These are phyloP conservation scores for Cryptocephalus moraei DNA, from an alignment of 2,888 invertebrate species.

Conservation along the genomic window DNA sequence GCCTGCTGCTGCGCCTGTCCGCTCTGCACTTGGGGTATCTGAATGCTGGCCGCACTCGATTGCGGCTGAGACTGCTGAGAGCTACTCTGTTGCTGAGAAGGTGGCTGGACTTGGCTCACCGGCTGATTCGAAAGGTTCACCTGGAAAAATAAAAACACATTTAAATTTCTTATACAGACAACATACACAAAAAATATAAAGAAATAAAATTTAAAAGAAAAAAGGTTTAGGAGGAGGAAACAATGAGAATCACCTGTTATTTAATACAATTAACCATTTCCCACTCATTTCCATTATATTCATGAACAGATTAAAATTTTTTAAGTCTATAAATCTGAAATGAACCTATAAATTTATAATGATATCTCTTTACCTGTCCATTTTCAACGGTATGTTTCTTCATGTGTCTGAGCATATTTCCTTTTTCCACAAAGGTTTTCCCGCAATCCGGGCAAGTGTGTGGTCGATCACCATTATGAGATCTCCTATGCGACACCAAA, in stretches of 20 bases:
- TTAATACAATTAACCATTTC: too few species aligned
- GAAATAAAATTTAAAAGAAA: neutral
- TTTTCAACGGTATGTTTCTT: conserved; percentile 48
- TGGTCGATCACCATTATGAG: conserved; percentile 57
- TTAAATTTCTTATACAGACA: too few species aligned
- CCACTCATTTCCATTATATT: too few species aligned
- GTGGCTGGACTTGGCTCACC: neutral
- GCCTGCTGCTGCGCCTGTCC: conserved; percentile 16
- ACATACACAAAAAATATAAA: too few species aligned
- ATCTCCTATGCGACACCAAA: conserved; percentile 69
- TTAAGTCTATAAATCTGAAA: too few species aligned
- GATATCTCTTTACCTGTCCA: conserved; percentile 2
- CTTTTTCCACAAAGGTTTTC: conserved; percentile 70
- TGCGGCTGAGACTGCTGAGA: conserved; percentile 5
- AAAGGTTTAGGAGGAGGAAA: conserved; percentile 1
- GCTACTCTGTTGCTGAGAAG: conserved; percentile 6
- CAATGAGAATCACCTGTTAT: too few species aligned
- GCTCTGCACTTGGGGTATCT: conserved; percentile 30
- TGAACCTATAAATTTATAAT: neutral
- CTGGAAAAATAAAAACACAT: neutral
- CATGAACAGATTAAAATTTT: too few species aligned
- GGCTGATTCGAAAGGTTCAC: neutral
- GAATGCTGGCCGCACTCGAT: conserved; percentile 17
- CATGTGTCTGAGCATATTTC: conserved; percentile 65
- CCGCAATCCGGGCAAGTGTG: conserved; percentile 63